Evolutionary conservation across 2,888 invertebrate genomes (phyloP), one percentile per base, ranked within the genome.

Genomic region (Chrysolina americana): DNA sequence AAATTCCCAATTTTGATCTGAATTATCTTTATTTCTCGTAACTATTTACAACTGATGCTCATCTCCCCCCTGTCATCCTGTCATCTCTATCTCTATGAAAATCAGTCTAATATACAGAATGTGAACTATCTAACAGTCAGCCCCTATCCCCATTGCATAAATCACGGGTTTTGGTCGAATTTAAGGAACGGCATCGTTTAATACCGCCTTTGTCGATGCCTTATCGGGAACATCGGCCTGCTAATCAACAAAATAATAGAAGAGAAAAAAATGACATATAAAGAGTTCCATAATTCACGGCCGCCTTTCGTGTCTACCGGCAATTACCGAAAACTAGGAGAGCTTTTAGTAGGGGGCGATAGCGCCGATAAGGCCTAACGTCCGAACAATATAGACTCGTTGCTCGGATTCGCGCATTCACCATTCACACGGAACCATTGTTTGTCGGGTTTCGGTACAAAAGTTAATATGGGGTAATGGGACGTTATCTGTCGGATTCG

Each of bases 391-490:
- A 44, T 36, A 36, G 36, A 36, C 4, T 36, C 36, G 36, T 36
- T 64, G 70, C 41, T 23, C 44, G 56, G 13, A 41, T 70, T 59
- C 56, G 41, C 70, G 53, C 65, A 65, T 65, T 53, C 41, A 53
- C 70, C 65, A 65, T 65, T 53, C 41, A 53, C 70, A 53, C 21
- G 21, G 19, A 53, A 53, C 11, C 53, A 17, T n/a, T 28, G 59
- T 59, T 64, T 41, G 70, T 23, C 13, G 19, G 64, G 64, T 41
- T 70, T 21, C 41, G 68, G 44, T 41, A 17, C 53, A 19, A 68
- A 68, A 68, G 68, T 41, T 68, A 68, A 68, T 59, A 68, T 56
- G 68, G 68, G 68, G 28, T 59, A 59, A 68, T 47, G 47, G 53
- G 68, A 56, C 50, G 56, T 59, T 59, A 68, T 68, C 68, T 68